A percentile compares a stretch with the other conserved stretches of the same genome.
phyloP scores from a whole-genome alignment of 1,140 invertebrate species.

The Trypoxylus dichotomus region DNA sequence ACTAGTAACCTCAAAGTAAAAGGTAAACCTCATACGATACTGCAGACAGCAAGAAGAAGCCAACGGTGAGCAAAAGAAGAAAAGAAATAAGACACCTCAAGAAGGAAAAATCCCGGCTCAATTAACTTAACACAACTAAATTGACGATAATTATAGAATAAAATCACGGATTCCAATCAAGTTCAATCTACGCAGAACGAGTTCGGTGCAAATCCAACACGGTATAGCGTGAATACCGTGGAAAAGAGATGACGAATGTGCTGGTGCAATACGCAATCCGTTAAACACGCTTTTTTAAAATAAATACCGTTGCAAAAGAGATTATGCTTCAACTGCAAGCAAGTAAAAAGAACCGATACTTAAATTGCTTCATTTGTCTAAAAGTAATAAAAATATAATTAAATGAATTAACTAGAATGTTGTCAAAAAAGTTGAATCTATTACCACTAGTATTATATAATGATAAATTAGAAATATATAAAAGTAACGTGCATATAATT shows the following conservation, averaged over 20 bases:
- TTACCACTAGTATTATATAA: too few species aligned
- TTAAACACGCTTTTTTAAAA: too few species aligned
- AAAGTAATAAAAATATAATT: too few species aligned
- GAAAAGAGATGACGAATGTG: neutral
- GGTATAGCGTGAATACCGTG: neutral
- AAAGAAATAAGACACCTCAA: neutral
- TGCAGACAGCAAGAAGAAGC: neutral
- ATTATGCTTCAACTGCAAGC: too few species aligned
- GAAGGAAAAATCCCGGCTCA: slow-evolving; percentile 12
- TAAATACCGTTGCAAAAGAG: too few species aligned
- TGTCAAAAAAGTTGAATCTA: too few species aligned
- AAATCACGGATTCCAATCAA: slow-evolving; percentile 39
- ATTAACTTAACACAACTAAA: slow-evolving; percentile 20
- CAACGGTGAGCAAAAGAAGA: neutral
- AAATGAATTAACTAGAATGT: too few species aligned
- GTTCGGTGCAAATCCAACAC: neutral
- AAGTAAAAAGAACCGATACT: neutral
- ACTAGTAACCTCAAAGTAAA: neutral
- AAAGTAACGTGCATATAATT: too few species aligned
- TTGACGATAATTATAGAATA: slow-evolving; percentile 35
- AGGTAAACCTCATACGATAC: neutral
- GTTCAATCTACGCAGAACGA: slow-evolving; percentile 20
- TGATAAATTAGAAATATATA: too few species aligned
- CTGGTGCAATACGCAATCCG: neutral
- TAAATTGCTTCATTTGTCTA: too few species aligned